Evolutionary conservation across 2,797 vertebrate genomes (phyloP).

Genomic region (Streptopelia turtur): DNA sequence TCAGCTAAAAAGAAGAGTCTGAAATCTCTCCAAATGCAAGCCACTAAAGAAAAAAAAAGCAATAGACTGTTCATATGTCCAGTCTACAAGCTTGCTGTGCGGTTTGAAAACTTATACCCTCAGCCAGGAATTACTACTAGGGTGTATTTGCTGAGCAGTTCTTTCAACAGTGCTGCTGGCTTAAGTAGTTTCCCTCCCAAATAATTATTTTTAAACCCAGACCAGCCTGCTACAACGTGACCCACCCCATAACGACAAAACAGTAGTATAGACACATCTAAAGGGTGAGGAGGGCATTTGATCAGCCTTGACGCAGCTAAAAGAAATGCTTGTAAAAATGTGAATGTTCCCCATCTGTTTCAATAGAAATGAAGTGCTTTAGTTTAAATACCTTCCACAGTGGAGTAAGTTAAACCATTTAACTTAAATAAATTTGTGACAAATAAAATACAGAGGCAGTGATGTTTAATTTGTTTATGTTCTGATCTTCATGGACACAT

Average conservation of each 20-base stretch:
- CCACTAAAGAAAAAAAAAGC: neutral
- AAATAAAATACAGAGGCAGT: neutral
- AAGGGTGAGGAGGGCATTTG: neutral
- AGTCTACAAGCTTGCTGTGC: neutral
- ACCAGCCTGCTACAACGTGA: neutral
- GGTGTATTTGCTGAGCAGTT: neutral
- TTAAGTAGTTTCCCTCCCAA: neutral
- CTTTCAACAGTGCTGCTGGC: neutral
- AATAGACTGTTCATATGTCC: neutral
- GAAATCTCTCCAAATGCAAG: neutral
- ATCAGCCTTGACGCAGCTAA: neutral
- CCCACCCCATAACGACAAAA: neutral
- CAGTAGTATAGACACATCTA: neutral
- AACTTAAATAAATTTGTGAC: neutral
- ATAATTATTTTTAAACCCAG: constrained; percentile 15
- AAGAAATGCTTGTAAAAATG: neutral
- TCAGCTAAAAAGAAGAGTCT: neutral
- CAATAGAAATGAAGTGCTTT: neutral
- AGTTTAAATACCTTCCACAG: neutral
- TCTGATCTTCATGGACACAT: neutral
- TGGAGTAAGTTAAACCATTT: neutral
- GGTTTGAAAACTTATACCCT: neutral
- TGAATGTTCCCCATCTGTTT: neutral
- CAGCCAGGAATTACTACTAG: neutral
- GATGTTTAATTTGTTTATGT: neutral